Evolutionary conservation across 1,140 invertebrate genomes (phyloP), one percentile per base, ranked within the genome.

Genomic region (Drosophila ficusphila): DNA sequence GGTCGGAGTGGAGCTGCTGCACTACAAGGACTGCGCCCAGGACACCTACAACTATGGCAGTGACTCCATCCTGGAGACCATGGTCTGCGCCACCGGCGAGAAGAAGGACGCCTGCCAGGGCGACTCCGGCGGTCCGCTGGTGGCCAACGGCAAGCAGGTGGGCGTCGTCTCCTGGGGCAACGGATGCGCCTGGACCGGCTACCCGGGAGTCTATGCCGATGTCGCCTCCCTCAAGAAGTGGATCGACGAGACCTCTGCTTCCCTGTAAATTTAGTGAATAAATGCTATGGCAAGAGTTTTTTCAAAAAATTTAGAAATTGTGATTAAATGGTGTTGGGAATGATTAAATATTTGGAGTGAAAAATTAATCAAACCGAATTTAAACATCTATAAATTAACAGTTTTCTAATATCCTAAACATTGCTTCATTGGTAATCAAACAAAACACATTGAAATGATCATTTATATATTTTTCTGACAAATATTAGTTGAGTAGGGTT

Each of bases 81-180:
- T 94, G 93, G 79, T 94, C 0, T 94, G 94, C 39, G 93, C 93
- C 47, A 91, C 92, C 2, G 58, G 74, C 7, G 83, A 89, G 1
- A 85, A 89, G 48, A 93, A 93, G 71, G 93, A 94, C 75, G 92
- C 93, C 51, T 94, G 93, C 68, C 93, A 93, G 52, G 90, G 90
- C 42, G 92, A 92, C 65, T 92, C 92, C 9, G 92, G 92, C 41
- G 92, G 92, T 29, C 92, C 92, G 9, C 29, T 93, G 58, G 89
- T 90, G 6, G 57, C 77, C 21, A 46, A 89, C 21, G 65, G 71
- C 12, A 21, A 92, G 46, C 82, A 94, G 4, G 91, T 92, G 3
- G 95, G 95, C 16, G 82, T 95, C 7, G 93, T 95, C 0, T 95
- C 95, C 0, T 96, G 95, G 94, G 95, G 95, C 3, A 92, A 92